Conservation (phyloP, 2,113 vertebrate species). For the Phyllopteryx taeniolatus region DNA sequence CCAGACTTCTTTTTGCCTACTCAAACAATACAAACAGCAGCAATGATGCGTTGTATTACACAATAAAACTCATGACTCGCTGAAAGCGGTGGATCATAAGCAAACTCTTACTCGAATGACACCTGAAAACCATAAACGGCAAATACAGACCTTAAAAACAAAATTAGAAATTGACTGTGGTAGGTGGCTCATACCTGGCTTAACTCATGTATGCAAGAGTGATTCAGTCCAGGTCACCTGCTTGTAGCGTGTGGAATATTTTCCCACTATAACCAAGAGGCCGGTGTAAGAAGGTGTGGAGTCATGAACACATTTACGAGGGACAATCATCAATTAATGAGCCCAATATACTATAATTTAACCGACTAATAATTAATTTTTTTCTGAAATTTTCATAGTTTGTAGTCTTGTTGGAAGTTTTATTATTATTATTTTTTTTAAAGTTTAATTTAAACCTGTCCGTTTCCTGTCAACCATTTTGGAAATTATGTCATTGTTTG, state of each 20-base stretch:
- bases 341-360: too few species aligned
- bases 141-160: not conserved
- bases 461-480: too few species aligned
- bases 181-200: not conserved
- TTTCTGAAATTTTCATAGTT: too few species aligned
- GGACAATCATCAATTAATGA: too few species aligned
- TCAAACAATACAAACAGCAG: constrained; percentile 12
- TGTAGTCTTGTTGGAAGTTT: too few species aligned
- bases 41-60: not conserved
- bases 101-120: not conserved
- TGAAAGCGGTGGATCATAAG: constrained; percentile 46
- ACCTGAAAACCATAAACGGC: not conserved
- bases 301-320: not conserved
- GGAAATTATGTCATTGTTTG: too few species aligned
- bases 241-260: constrained; percentile 3
- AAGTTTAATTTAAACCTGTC: too few species aligned
- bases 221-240: not conserved
- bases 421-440: too few species aligned
- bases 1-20: constrained; percentile 16
- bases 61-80: constrained; percentile 9
- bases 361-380: too few species aligned
- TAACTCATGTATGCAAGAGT: not conserved
- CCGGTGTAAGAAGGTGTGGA: not conserved
- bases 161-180: not conserved
- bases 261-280: not conserved